A percentile compares a stretch with the other conserved stretches of the same genome.
phyloP scores from a whole-genome alignment of 2,113 vertebrate genomes.

The Cyrtonyx montezumae region DNA sequence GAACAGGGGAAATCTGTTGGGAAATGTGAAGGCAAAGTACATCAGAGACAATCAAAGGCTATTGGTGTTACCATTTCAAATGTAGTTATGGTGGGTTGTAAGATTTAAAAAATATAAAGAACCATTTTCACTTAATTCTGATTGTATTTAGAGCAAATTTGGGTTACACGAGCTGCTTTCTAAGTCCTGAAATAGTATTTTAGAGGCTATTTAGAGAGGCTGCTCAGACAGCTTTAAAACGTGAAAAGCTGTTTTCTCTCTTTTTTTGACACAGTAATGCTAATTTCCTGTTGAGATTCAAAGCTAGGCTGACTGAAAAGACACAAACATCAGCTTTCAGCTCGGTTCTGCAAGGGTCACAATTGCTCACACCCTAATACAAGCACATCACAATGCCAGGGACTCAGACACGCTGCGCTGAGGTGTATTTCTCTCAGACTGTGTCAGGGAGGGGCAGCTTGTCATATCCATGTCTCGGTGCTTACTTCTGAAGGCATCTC shows the following conservation, averaged over 20 bases:
- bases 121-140: neutral
- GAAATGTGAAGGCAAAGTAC: neutral
- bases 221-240: neutral
- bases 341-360: neutral
- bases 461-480: neutral
- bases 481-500: neutral
- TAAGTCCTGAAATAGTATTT: neutral
- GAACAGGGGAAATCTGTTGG: neutral
- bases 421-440: neutral
- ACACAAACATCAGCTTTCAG: neutral
- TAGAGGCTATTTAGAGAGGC: neutral
- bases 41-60: neutral
- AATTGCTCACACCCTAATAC: neutral
- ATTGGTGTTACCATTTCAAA: neutral
- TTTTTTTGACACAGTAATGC: neutral
- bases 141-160: too few relatives aligned
- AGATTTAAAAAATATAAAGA: neutral
- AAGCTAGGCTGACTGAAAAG: neutral
- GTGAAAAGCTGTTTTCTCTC: neutral
- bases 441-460: neutral
- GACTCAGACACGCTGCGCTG: neutral
- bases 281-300: neutral
- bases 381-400: neutral
- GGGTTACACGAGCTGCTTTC: neutral
- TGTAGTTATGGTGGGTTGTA: neutral